A percentile compares a stretch with the other conserved stretches of the same genome.
phyloP scores from a whole-genome alignment of 2,113 vertebrate genomes.

The Crotalus tigris region DNA sequence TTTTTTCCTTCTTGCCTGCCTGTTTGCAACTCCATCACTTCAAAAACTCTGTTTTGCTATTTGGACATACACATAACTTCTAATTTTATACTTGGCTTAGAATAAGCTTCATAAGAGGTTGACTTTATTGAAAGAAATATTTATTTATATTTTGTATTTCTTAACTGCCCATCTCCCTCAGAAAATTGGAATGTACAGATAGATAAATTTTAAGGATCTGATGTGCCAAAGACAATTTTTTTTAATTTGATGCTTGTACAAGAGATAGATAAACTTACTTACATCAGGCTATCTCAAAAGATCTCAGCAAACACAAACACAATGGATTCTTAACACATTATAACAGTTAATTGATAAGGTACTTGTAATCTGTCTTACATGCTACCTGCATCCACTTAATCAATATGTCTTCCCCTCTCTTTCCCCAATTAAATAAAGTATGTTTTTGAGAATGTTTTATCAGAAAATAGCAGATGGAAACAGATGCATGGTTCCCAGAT shows the following conservation, averaged over 20 bases:
- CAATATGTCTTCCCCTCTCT: not conserved
- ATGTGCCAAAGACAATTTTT: not conserved
- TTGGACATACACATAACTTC: not conserved
- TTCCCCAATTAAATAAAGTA: not conserved
- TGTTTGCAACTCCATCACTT: not conserved
- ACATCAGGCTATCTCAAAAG: not conserved
- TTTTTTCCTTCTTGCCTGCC: not conserved
- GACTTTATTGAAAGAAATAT: conserved; percentile 2
- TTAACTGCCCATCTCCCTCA: not conserved
- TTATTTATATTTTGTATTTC: not conserved
- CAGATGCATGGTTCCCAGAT: not conserved
- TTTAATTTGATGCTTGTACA: not conserved
- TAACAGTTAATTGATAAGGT: not conserved
- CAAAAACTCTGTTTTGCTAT: not conserved
- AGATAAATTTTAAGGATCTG: not conserved
- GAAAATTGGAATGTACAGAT: not conserved
- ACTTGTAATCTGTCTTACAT: not conserved
- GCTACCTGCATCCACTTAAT: not conserved
- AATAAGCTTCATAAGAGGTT: not conserved
- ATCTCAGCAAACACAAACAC: not conserved
- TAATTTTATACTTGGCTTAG: not conserved
- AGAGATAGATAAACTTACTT: not conserved
- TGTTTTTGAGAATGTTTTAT: not conserved
- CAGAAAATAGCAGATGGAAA: not conserved
- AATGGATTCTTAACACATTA: not conserved